Conservation (phyloP, 2,113 vertebrate genomes). For the Neoarius graeffei region DNA sequence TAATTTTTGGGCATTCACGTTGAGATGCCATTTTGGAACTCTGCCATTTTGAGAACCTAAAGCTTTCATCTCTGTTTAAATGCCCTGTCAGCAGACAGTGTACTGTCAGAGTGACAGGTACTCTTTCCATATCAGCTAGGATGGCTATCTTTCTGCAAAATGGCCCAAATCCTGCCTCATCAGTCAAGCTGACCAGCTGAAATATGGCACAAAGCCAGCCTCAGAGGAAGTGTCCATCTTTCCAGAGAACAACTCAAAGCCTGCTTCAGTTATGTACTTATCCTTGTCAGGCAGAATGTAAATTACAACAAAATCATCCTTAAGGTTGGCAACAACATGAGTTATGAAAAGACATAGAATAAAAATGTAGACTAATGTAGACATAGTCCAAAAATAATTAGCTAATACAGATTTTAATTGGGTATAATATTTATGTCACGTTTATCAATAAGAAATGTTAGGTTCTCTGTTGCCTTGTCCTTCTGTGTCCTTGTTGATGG, state of each 20-base stretch:
- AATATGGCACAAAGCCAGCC: neutral
- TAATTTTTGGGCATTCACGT: neutral
- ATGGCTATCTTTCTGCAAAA: conserved; percentile 21
- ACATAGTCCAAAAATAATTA: neutral
- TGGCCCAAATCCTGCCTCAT: conserved; percentile 1
- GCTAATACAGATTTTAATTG: neutral
- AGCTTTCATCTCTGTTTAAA: conserved; percentile 19
- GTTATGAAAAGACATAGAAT: neutral
- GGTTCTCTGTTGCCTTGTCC: neutral
- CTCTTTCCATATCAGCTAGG: neutral
- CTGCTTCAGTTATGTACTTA: conserved; percentile 5
- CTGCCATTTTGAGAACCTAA: conserved; percentile 16
- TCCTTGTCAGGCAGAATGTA: neutral
- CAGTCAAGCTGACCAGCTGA: conserved; percentile 15
- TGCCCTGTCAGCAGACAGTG: conserved; percentile 5
- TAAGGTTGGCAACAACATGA: neutral
- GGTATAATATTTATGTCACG: neutral
- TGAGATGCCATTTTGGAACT: conserved; percentile 10
- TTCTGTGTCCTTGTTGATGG: neutral
- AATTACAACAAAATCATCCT: neutral
- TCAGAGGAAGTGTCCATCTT: neutral
- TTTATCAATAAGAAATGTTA: neutral
- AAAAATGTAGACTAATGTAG: neutral
- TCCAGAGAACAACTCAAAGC: neutral
- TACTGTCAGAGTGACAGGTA: conserved; percentile 20